These are phyloP conservation scores for Microtus agrestis DNA, from an alignment of 2,797 vertebrate genomes.

Conservation along the genomic window DNA sequence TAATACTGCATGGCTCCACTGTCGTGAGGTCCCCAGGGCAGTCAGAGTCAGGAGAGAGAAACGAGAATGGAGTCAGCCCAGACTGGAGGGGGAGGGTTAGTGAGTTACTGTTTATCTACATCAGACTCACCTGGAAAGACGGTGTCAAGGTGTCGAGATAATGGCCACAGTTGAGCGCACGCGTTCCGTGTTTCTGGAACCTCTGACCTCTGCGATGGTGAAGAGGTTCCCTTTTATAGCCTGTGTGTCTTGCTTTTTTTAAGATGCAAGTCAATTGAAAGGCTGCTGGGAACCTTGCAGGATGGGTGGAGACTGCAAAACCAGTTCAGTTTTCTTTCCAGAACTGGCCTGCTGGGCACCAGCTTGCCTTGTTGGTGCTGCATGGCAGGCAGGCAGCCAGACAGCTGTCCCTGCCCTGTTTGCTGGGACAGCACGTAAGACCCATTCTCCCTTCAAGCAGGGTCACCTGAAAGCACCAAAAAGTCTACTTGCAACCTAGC, in stretches of 20 bases:
- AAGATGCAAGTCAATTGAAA: neutral
- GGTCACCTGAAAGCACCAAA: accelerated
- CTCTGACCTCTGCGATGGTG: neutral
- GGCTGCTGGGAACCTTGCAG: neutral
- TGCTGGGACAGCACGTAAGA: neutral
- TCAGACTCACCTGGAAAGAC: neutral
- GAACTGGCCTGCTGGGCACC: neutral
- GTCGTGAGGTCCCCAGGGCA: neutral
- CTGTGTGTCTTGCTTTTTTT: neutral
- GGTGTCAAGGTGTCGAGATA: too few species aligned
- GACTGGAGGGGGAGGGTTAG: accelerated
- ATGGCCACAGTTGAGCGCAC: accelerated
- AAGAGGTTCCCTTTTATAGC: too few species aligned
- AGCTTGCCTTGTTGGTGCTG: accelerated
- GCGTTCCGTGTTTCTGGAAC: neutral
- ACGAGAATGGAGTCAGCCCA: neutral
- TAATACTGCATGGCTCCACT: neutral
- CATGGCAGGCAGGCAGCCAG: too few species aligned
- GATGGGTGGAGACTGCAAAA: neutral
- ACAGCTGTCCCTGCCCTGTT: neutral
- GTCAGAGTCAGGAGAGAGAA: neutral
- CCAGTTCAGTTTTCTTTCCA: neutral
- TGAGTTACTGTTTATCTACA: neutral
- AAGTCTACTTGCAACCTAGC: accelerated
- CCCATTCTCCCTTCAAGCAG: accelerated